Base-by-base conservation (phyloP, 2,113 vertebrate species). In the Anarrhichthys ocellatus region DNA sequence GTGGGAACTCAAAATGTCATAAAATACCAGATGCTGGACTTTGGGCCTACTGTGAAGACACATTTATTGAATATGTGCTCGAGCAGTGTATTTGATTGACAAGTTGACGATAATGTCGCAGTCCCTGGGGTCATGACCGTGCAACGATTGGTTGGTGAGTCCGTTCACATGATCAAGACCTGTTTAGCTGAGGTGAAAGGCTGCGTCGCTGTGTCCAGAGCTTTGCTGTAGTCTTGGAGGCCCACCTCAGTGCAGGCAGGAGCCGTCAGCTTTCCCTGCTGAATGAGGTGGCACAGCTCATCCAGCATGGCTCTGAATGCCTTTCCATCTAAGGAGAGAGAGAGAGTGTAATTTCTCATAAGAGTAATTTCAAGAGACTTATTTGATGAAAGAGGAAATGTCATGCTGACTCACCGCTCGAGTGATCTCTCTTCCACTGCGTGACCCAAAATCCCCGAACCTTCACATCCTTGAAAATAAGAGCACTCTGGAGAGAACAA, bases 361-460 rank as follows among this genome's bases (percentile, higher is more conserved):
- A 46, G 40, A 54, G 34, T 11, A 0, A 13, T 29, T 38, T 9
- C 1, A 27, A 40, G 61, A 11, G 13, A 63, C 10, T 38, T 13
- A 22, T 58, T 52, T 58, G 29, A 27, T n/a, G 9, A 69, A 42
- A 48, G 1, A 38, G 1, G 2, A 65, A 44, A 63, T 2, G 20
- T 13, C 5, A 59, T 29, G 17, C 17, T 0, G 18, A 72, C 96
- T 96, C 83, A 99, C 98, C 94, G 1, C 95, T 93, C 0, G 87
- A 88, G 0, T 97, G 95, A 17, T 96, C 92, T 84, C 88, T 96
- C 84, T 95, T 97, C 98, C 98, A 99, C 78, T 96, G 96, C 0
- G 97, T 97, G 84, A 99, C 93, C 98, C 98, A 99, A 93, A 99
- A 99, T 7, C 98, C 98, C 0, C 94, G 92, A 66, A 99, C 90